Evolutionary conservation across 2,888 invertebrate genomes (phyloP).

Genomic region (Pelosia muscerda): DNA sequence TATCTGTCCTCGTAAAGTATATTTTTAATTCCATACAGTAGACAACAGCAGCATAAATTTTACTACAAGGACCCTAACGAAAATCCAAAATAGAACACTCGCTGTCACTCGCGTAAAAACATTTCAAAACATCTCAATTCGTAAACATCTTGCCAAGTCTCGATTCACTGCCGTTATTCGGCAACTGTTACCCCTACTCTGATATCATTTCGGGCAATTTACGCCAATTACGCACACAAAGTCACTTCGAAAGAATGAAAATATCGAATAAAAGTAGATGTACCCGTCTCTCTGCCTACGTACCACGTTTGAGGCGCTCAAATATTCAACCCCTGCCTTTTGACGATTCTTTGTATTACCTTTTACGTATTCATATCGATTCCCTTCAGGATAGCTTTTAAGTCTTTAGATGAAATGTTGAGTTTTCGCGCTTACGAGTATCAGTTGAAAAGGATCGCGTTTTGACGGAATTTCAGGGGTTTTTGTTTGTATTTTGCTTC

Average conservation of each 20-base stretch:
- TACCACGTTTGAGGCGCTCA: constrained; percentile 54
- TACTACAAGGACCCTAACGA: not conserved
- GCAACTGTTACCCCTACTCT: constrained; percentile 16
- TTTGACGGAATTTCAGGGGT: constrained; percentile 7
- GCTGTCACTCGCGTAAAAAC: not conserved
- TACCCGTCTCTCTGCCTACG: constrained; percentile 45
- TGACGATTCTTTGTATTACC: constrained; percentile 61
- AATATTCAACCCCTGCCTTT: constrained; percentile 67
- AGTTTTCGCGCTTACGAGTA: constrained; percentile 28
- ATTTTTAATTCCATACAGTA: no score
- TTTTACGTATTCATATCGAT: constrained; percentile 53
- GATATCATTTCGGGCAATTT: constrained; percentile 58
- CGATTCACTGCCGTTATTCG: constrained; percentile 7
- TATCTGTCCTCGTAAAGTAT: no score
- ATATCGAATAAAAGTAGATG: constrained; percentile 56
- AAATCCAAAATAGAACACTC: not conserved
- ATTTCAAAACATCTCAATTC: constrained; percentile 9
- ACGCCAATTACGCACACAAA: constrained; percentile 62
- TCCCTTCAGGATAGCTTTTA: constrained; percentile 48
- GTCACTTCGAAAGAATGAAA: constrained; percentile 49
- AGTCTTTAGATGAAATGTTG: constrained; percentile 47
- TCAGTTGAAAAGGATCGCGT: constrained; percentile 14
- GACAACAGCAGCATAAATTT: no score
- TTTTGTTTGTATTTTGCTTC: constrained; percentile 12
- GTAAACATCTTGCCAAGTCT: constrained; percentile 2